These are phyloP conservation scores for Pelobates cultripes DNA, from an alignment of 2,797 vertebrate species.

Conservation along the genomic window DNA sequence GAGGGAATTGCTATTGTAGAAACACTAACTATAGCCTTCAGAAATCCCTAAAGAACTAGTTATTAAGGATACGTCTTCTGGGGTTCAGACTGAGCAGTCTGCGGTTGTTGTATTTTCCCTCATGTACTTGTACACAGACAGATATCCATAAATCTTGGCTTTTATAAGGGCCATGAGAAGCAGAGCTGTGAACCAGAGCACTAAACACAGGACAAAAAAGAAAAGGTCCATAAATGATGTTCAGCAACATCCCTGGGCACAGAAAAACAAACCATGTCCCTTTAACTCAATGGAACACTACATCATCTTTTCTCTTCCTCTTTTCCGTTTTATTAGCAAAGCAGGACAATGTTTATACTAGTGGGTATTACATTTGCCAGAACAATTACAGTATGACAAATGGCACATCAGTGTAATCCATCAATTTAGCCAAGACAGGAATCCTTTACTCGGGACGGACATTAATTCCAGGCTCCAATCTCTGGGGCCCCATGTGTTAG, in stretches of 20 bases:
- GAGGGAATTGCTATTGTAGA: too few species aligned
- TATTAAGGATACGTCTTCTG: neutral
- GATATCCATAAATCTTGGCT: neutral
- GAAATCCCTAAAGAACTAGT: conserved; percentile 1
- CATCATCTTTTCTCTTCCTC: conserved; percentile 90
- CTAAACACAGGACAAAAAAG: neutral
- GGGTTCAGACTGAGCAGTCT: neutral
- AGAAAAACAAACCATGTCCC: conserved; percentile 72
- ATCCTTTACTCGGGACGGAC: conserved; percentile 95
- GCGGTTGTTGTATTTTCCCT: neutral
- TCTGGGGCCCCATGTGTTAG: conserved; percentile 94
- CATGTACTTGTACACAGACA: neutral
- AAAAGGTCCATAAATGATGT: conserved; percentile 11
- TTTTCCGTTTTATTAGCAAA: conserved; percentile 95
- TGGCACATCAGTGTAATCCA: conserved; percentile 99
- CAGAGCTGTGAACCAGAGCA: neutral
- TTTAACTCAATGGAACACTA: conserved; percentile 78
- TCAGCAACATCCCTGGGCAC: conserved; percentile 1
- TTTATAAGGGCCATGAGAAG: neutral
- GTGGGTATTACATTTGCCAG: conserved; percentile 99
- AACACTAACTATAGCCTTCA: neutral
- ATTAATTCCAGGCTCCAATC: conserved; percentile 91
- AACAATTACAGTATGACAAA: conserved; percentile 99
- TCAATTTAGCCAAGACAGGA: conserved; percentile 95
- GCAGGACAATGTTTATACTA: conserved; percentile 96